A percentile compares a stretch with the other conserved stretches of the same genome.
phyloP scores from a whole-genome alignment of 2,888 invertebrate genomes.

The Acheta domesticus region DNA sequence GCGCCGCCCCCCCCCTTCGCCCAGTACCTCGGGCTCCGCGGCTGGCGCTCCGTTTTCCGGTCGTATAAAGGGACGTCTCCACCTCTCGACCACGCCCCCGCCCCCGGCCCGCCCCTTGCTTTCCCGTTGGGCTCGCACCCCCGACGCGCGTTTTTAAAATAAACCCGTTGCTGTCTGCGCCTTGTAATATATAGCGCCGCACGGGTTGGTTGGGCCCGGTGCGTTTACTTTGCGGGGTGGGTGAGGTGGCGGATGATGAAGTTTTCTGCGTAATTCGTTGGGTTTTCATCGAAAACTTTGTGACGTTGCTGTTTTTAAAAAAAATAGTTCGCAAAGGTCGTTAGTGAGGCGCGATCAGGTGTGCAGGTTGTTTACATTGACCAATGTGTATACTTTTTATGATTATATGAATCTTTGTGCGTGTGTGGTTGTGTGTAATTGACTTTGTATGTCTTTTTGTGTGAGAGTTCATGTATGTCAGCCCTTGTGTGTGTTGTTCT shows the following conservation, averaged over 20 bases:
- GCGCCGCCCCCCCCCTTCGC: background rate
- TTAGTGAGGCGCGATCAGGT: no score
- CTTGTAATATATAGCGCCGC: background rate
- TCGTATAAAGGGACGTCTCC: background rate
- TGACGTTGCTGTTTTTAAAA: no score
- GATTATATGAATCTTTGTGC: no score
- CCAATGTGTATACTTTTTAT: no score
- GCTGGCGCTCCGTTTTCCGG: background rate
- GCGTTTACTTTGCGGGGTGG: background rate
- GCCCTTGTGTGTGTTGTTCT: no score
- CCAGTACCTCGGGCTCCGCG: no score
- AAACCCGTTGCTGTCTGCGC: background rate
- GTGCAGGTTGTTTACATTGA: no score
- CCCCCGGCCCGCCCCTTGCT: background rate
- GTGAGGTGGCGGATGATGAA: background rate
- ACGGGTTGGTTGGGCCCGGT: background rate
- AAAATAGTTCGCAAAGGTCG: no score
- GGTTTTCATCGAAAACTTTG: background rate
- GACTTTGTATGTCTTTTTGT: no score
- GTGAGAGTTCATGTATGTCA: no score
- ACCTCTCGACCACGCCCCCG: background rate
- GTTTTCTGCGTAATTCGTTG: conserved; percentile 18
- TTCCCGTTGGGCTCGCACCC: background rate
- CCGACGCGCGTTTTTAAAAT: background rate
- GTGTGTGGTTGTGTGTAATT: no score